Base-by-base conservation (phyloP, 2,888 invertebrate species). In the Corythucha ciliata region DNA sequence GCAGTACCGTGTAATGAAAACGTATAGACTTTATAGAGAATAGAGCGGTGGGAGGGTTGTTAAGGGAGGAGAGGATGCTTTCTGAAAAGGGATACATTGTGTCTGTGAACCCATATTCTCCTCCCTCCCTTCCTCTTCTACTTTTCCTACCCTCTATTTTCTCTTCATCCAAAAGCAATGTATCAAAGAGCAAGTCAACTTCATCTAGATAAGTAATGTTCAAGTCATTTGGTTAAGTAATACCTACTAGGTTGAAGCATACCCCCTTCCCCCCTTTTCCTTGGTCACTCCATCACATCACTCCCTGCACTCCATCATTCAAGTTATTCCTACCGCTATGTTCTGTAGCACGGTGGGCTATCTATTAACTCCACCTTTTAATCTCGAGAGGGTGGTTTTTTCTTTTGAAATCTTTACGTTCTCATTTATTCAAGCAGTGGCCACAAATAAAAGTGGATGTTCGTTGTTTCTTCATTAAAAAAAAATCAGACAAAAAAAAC, bases 201-300 rank as follows among this genome's bases (percentile, higher is more conserved):
- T 45, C 44, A 51, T 51, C 51, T 45, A 40, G 44, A 40, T 51
- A 51, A 51, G 51, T 51, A 51, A 51, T 29, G 45, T 42, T 42
- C 20, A 40, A 45, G 41, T 40, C 51, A 51, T 51, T 51, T 51
- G 45, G 51, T 45, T 51, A 51, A 51, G 40, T 40, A 40, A 40
- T 29, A 45, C 29, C 51, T 29, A 41, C 21, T 20, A 25, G 12
- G 29, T 48, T 18, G 14, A 33, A 7, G 33, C n/a, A n/a, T n/a
- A n/a, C n/a, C n/a, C n/a, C n/a, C n/a, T n/a, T n/a, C n/a, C n/a
- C n/a, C n/a, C n/a, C n/a, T n/a, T n/a, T n/a, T n/a, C n/a, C n/a
- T n/a, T n/a, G n/a, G n/a, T n/a, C n/a, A n/a, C n/a, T n/a, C n/a
- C n/a, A n/a, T n/a, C n/a, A n/a, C n/a, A n/a, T n/a, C n/a, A n/a